These are phyloP conservation scores for Myanophis thanlyinensis DNA, from an alignment of 2,113 vertebrate genomes.

Conservation along the genomic window DNA sequence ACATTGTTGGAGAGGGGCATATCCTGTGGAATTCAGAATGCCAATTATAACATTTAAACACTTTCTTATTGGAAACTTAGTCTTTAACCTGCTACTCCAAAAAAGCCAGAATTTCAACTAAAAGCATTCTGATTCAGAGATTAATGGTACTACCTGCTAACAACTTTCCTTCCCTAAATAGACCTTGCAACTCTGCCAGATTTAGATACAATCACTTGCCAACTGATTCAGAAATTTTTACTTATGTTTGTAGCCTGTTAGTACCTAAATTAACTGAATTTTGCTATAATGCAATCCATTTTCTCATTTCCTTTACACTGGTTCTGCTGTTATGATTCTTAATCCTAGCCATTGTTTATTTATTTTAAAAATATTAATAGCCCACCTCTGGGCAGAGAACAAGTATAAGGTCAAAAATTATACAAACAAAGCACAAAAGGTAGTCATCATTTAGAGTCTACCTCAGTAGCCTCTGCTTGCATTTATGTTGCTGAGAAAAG, in stretches of 20 bases:
- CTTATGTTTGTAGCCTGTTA: not conserved
- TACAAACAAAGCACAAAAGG: not conserved
- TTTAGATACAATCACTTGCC: not conserved
- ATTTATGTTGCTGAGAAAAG: not conserved
- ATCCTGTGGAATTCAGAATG: not conserved
- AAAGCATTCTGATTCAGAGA: not conserved
- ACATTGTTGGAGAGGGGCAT: not conserved
- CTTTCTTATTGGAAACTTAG: not conserved
- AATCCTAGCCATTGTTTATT: not conserved
- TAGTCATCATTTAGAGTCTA: not conserved
- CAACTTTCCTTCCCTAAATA: not conserved
- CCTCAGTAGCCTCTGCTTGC: not conserved
- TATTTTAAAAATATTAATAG: not conserved
- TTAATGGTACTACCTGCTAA: not conserved
- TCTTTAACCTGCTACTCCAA: not conserved
- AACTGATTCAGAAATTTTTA: not conserved
- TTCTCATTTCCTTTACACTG: not conserved
- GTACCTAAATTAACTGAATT: not conserved
- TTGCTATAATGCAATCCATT: not conserved
- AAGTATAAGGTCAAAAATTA: not conserved
- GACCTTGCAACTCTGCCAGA: not conserved
- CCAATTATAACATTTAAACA: not conserved
- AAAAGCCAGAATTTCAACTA: not conserved
- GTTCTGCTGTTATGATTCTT: not conserved
- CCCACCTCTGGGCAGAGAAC: not conserved